Conservation (phyloP, 2,113 vertebrate species). For the Puffinus mauretanicus region DNA sequence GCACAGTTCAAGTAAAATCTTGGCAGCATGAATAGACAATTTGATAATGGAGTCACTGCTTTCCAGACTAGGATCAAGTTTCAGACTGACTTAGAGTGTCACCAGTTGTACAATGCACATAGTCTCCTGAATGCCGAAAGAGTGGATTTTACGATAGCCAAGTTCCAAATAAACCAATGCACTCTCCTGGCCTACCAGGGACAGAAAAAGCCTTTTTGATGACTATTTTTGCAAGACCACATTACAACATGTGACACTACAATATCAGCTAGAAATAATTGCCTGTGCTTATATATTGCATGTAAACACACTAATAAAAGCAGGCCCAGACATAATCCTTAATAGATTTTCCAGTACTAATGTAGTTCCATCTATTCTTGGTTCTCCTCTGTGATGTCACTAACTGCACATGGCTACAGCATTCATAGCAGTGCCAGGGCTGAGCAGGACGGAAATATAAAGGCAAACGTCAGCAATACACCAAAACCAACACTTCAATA, state of each 20-base stretch:
- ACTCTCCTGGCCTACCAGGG: neutral
- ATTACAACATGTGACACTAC: neutral
- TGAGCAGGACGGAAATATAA: neutral
- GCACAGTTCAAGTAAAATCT: neutral
- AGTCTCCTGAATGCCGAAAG: neutral
- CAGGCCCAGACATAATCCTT: neutral
- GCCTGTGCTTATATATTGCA: neutral
- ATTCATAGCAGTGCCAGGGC: neutral
- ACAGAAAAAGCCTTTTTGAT: neutral
- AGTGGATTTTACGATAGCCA: neutral
- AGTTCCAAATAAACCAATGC: neutral
- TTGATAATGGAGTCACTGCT: neutral
- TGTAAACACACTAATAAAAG: neutral
- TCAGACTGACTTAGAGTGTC: neutral
- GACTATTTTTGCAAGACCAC: neutral
- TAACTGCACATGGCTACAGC: neutral
- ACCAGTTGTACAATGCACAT: neutral
- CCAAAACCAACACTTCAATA: neutral
- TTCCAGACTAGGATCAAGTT: neutral
- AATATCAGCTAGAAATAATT: neutral
- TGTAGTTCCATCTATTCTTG: neutral
- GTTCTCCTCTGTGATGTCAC: neutral
- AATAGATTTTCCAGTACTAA: neutral
- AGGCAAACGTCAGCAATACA: neutral
- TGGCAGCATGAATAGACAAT: neutral